Evolutionary conservation across 2,888 invertebrate species (phyloP).

Genomic region (Odontomyia ornata): DNA sequence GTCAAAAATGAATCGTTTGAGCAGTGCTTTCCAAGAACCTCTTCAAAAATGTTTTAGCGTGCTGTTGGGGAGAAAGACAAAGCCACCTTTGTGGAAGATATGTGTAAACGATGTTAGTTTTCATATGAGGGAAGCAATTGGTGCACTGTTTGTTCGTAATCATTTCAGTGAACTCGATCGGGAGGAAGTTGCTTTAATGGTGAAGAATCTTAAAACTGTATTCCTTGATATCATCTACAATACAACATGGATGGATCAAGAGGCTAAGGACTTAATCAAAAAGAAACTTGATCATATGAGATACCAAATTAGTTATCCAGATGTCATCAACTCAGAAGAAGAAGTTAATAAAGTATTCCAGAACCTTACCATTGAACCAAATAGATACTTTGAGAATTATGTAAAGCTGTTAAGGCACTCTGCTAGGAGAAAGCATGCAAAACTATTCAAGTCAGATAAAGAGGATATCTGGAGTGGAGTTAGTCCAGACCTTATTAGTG

Average conservation of each 20-base stretch:
- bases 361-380: slow-evolving; percentile 74
- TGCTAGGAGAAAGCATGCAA: slow-evolving; percentile 72
- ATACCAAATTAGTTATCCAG: slow-evolving; percentile 85
- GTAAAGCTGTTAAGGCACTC: slow-evolving; percentile 74
- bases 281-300: slow-evolving; percentile 81
- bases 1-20: slow-evolving; percentile 80
- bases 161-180: slow-evolving; percentile 86
- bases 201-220: slow-evolving; percentile 77
- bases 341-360: slow-evolving; percentile 77
- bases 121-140: slow-evolving; percentile 75
- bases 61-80: slow-evolving; percentile 75
- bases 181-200: slow-evolving; percentile 82
- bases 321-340: slow-evolving; percentile 76
- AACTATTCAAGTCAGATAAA: slow-evolving; percentile 75
- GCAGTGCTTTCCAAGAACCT: slow-evolving; percentile 79
- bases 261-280: slow-evolving; percentile 77
- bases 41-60: slow-evolving; percentile 79
- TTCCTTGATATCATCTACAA: slow-evolving; percentile 77
- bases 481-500: slow-evolving; percentile 86
- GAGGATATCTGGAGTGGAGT: slow-evolving; percentile 75
- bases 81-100: slow-evolving; percentile 84
- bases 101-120: slow-evolving; percentile 80
- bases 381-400: slow-evolving; percentile 79
- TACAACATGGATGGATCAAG: slow-evolving; percentile 82
- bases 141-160: slow-evolving; percentile 82